A percentile compares a stretch with the other conserved stretches of the same genome.
These are phyloP conservation scores for Cyanoliseus patagonus DNA, from an alignment of 2,113 vertebrate species.

Conservation along the genomic window DNA sequence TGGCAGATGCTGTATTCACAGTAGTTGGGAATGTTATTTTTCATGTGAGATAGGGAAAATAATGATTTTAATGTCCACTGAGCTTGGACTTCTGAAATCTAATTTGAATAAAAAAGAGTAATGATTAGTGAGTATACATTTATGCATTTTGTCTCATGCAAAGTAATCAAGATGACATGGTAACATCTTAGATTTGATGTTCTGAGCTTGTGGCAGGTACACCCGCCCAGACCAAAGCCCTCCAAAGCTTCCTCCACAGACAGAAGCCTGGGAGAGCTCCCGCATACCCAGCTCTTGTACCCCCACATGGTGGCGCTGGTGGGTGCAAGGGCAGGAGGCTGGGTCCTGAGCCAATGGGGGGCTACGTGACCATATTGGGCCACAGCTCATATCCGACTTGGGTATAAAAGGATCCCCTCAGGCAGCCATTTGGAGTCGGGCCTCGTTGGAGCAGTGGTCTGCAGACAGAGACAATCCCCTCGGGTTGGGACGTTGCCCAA, in stretches of 20 bases:
- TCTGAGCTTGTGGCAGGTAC: background rate
- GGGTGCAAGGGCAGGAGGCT: background rate
- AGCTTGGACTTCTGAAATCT: background rate
- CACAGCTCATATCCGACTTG: background rate
- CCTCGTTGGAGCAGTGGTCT: background rate
- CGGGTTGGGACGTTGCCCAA: background rate
- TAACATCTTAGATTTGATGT: background rate
- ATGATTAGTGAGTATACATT: background rate
- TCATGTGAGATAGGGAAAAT: background rate
- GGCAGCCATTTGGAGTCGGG: background rate
- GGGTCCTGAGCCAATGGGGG: background rate
- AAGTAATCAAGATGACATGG: background rate
- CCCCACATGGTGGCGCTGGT: background rate
- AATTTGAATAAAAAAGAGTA: background rate
- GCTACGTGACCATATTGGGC: background rate
- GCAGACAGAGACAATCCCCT: background rate
- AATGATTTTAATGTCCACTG: background rate
- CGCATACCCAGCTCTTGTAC: background rate
- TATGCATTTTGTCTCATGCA: background rate
- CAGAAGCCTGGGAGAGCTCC: background rate
- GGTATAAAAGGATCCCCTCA: background rate
- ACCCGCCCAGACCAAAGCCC: background rate
- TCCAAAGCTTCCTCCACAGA: background rate
- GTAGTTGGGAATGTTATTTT: background rate
- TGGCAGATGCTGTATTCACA: background rate